Conservation (phyloP, 2,113 vertebrate species). For the Gallinago paraguaiae region DNA sequence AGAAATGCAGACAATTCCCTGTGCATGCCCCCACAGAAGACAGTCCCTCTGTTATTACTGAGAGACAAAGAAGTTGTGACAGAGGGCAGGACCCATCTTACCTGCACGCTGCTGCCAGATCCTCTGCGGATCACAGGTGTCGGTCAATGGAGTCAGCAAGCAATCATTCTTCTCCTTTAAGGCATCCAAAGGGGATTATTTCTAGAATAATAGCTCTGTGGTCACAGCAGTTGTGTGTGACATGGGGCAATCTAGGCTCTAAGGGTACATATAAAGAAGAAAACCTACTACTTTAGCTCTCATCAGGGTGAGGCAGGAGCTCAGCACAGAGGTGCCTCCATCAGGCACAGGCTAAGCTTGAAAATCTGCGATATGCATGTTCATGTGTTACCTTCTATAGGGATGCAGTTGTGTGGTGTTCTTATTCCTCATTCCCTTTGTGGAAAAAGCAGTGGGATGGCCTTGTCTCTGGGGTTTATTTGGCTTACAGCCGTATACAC, state of each 20-base stretch:
- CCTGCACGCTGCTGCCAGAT: not conserved
- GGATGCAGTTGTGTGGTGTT: not conserved
- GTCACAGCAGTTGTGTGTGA: not conserved
- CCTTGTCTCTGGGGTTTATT: not conserved
- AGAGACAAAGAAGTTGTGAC: not conserved
- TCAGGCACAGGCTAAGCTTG: not conserved
- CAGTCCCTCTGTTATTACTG: not conserved
- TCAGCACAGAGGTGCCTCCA: not conserved
- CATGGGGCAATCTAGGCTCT: not conserved
- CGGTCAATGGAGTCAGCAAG: not conserved
- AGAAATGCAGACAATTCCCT: not conserved
- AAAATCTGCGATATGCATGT: not conserved
- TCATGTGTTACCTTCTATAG: not conserved
- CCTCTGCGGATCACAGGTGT: not conserved
- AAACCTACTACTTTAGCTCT: not conserved
- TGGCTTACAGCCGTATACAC: not conserved
- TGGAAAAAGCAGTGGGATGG: not conserved
- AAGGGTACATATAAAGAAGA: not conserved
- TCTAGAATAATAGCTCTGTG: not conserved
- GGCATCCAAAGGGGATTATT: not conserved
- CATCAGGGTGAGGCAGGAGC: not conserved
- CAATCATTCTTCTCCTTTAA: not conserved
- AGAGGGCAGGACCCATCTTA: not conserved
- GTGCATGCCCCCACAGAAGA: not conserved
- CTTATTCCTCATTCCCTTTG: not conserved